These are phyloP conservation scores for Charanyca ferruginea DNA, from an alignment of 2,888 invertebrate genomes.

Conservation along the genomic window DNA sequence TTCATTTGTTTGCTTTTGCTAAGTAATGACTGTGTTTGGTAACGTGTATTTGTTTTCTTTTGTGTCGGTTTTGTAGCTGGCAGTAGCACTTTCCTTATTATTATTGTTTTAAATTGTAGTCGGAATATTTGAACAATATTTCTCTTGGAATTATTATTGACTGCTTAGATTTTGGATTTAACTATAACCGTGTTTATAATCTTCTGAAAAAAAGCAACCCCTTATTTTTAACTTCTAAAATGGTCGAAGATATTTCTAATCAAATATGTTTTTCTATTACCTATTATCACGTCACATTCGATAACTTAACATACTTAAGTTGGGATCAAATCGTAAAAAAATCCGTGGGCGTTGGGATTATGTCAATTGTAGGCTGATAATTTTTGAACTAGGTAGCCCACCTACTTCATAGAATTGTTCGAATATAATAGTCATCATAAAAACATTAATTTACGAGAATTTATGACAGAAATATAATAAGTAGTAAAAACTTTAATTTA, in stretches of 20 bases:
- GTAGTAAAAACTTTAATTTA: constrained; percentile 58
- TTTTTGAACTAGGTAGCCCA: constrained; percentile 61
- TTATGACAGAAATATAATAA: constrained; percentile 52
- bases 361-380: constrained; percentile 66
- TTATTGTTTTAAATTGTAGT: background rate
- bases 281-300: constrained; percentile 54
- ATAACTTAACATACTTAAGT: constrained; percentile 55
- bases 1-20: constrained; percentile 58
- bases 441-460: constrained; percentile 62
- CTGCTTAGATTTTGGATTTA: background rate
- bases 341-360: constrained; percentile 62
- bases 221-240: constrained; percentile 1
- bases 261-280: constrained; percentile 51
- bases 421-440: constrained; percentile 56
- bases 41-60: constrained; percentile 33
- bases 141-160: background rate
- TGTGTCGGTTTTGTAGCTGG: constrained; percentile 21
- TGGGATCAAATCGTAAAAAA: constrained; percentile 60
- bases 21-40: constrained; percentile 58
- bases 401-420: constrained; percentile 53
- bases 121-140: background rate
- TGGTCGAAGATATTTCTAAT: constrained; percentile 39
- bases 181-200: background rate
- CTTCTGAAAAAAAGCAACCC: background rate
- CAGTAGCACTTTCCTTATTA: background rate